phyloP scores from a whole-genome alignment of 64 coral and sea anemone species.

The Stylophora pistillata region DNA sequence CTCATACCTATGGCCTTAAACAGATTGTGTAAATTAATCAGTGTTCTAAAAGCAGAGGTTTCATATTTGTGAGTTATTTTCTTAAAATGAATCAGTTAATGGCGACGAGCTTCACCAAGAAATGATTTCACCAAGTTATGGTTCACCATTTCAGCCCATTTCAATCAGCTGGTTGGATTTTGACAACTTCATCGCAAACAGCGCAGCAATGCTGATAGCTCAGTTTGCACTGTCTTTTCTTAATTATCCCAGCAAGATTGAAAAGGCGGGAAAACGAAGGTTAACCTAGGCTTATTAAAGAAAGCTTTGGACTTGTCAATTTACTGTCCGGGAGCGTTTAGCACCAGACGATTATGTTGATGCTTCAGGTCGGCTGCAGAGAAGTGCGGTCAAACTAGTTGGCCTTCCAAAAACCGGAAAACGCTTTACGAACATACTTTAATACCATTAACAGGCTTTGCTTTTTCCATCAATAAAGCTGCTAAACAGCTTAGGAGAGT shows the following conservation, averaged over 20 bases:
- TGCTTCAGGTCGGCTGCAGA: not conserved
- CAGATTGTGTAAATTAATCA: conserved; percentile 9
- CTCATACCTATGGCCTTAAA: not conserved
- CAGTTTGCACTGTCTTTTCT: conserved; percentile 25
- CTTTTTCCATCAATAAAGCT: conserved; percentile 25
- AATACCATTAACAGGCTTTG: conserved; percentile 48
- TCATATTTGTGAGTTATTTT: not conserved
- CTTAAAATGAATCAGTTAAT: not conserved
- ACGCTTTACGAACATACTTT: conserved; percentile 24
- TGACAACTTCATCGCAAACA: conserved; percentile 38
- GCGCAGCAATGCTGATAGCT: conserved; percentile 16
- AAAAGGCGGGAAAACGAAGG: conserved; percentile 36
- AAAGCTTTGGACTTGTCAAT: conserved; percentile 50
- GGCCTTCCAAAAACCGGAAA: conserved; percentile 33
- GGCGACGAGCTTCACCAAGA: not conserved
- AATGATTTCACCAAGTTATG: not conserved
- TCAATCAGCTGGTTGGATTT: conserved; percentile 45
- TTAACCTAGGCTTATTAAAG: conserved; percentile 44
- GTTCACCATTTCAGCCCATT: not conserved
- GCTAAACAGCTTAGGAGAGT: conserved; percentile 39
- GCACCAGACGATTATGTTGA: conserved; percentile 40
- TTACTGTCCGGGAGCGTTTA: conserved; percentile 40
- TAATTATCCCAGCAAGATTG: conserved; percentile 32
- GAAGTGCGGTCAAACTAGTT: not conserved
- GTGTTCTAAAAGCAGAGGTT: not conserved